Base-by-base conservation (phyloP, 2,888 invertebrate species). In the Octodonta nipae region DNA sequence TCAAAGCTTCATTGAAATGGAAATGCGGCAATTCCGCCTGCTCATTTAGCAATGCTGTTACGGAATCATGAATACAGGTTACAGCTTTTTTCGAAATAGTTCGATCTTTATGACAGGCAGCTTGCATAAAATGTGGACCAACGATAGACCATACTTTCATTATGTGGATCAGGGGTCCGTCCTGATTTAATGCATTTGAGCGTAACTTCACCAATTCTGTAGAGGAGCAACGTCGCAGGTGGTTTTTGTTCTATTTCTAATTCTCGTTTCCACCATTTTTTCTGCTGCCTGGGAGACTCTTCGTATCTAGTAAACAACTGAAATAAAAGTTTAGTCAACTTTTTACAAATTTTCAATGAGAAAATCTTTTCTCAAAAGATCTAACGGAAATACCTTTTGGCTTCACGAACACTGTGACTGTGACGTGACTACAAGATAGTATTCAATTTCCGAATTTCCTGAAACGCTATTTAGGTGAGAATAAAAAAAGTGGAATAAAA, bases 91-190 rank as follows among this genome's bases (percentile, higher is more conserved):
- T 91, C 1, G 88, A 87, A 34, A 92, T 83, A 34, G 77, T 73
- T 14, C 82, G 73, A 54, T 92, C 91, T 47, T 82, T 81, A 60
- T 91, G 88, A 46, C 91, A 89, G 2, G 91, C 87, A 13, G 91
- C 89, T 73, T 93, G 89, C 76, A 92, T 89, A 33, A 93, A 78
- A 60, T 93, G 91, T 0, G 88, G 85, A 1, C 89, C 87, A 1
- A 88, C 80, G 1, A 89, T 80, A 7, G 85, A 85, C 93, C 93
- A 95, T 13, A 83, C 77, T 44, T 83, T 79, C 75, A 95, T 84
- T 32, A 89, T 77, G 55, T 95, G 95, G 26, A 91, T 75, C 14
- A 92, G 63, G 0, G 92, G 92, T n/a, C 1, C 92, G 60, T 1
- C 88, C 84, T 29, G 88, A 86, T 36, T 83, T 71, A 7, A 88